Evolutionary conservation across 2,113 vertebrate genomes (phyloP).

Genomic region (Phaethornis superciliosus): DNA sequence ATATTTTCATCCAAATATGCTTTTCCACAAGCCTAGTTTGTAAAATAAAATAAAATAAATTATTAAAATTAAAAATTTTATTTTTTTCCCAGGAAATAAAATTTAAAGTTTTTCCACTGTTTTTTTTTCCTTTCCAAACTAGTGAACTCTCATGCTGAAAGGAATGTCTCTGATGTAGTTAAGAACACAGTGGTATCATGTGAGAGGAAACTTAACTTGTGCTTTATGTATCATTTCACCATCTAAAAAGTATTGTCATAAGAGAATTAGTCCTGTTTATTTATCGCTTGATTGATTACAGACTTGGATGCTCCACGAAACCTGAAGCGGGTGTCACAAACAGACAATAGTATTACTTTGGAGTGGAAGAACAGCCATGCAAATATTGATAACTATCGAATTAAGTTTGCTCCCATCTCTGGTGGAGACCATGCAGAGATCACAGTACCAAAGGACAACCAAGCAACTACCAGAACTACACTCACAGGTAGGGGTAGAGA

Average conservation of each 20-base stretch:
- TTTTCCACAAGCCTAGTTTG: not conserved
- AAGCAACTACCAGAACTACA: slow-evolving; percentile 85
- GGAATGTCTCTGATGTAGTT: not conserved
- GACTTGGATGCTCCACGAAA: slow-evolving; percentile 92
- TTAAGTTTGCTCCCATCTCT: slow-evolving; percentile 94
- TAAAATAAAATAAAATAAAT: not conserved
- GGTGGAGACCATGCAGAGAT: slow-evolving; percentile 91
- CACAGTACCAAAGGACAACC: slow-evolving; percentile 81
- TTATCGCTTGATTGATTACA: slow-evolving; percentile 36
- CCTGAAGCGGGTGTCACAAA: slow-evolving; percentile 85
- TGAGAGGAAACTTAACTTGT: not conserved
- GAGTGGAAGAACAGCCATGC: slow-evolving; percentile 93
- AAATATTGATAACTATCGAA: slow-evolving; percentile 83
- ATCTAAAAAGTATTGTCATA: not conserved
- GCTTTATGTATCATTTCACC: not conserved
- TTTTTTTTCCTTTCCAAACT: not conserved
- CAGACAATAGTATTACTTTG: slow-evolving; percentile 90
- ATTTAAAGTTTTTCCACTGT: not conserved
- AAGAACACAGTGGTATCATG: not conserved
- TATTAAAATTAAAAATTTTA: not conserved
- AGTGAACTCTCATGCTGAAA: not conserved
- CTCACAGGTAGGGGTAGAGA: slow-evolving; percentile 80
- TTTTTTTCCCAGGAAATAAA: not conserved
- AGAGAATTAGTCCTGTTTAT: not conserved
- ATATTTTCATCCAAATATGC: not conserved